phyloP scores from a whole-genome alignment of 2,888 invertebrate genomes.

The Scaptomyza cyrtandrae region DNA sequence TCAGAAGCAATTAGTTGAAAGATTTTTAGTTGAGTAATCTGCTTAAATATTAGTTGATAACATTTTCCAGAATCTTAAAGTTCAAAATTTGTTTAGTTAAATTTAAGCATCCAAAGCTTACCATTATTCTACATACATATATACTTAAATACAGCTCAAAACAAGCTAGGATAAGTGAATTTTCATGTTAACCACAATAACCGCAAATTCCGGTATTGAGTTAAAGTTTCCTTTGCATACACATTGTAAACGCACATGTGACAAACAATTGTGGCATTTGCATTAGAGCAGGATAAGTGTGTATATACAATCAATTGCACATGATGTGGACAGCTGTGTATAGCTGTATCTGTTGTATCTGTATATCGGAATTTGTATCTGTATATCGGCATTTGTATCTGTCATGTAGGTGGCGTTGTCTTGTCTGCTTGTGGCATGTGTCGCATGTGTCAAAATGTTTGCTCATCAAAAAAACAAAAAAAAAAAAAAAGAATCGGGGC shows the following conservation, averaged over 20 bases:
- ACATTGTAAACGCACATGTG: slow-evolving; percentile 28
- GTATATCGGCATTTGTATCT: slow-evolving; percentile 26
- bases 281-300: slow-evolving; percentile 21
- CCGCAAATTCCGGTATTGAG: slow-evolving; percentile 29
- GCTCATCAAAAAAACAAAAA: slow-evolving; percentile 52
- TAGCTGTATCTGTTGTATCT: slow-evolving; percentile 25
- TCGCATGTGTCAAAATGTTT: slow-evolving; percentile 74
- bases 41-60: neutral
- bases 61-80: neutral
- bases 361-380: slow-evolving; percentile 8
- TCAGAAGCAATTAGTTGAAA: neutral
- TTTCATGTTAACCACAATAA: slow-evolving; percentile 32
- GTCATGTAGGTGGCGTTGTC: slow-evolving; percentile 45
- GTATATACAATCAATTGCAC: slow-evolving; percentile 41
- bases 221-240: slow-evolving; percentile 33
- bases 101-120: neutral
- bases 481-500: slow-evolving; percentile 7
- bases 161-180: slow-evolving; percentile 29
- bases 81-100: neutral
- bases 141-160: neutral
- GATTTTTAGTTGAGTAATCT: neutral
- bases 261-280: slow-evolving; percentile 45
- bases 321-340: slow-evolving; percentile 49
- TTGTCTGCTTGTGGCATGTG: slow-evolving; percentile 39
- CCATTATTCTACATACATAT: neutral